Percentiles rank a stretch among this genome's conserved stretches.
Evolutionary conservation across 2,888 invertebrate species (phyloP).

Genomic region (Monopis laevigella): DNA sequence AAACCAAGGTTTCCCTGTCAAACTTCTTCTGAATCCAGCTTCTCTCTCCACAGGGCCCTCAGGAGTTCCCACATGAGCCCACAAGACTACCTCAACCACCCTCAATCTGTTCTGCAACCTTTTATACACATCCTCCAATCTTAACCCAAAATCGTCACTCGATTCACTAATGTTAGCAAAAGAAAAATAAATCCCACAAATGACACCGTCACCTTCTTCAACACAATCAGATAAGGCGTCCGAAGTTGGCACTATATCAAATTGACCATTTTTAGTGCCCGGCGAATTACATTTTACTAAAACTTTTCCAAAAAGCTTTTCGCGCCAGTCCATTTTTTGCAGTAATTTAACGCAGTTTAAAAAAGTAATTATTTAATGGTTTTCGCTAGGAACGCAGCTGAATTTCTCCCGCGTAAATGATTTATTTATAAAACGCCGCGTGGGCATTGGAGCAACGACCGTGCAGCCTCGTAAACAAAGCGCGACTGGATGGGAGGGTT

Average conservation of each 20-base stretch:
- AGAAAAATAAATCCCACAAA: slow-evolving; percentile 74
- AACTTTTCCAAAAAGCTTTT: slow-evolving; percentile 67
- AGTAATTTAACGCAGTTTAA: too few relatives aligned
- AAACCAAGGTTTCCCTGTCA: slow-evolving; percentile 75
- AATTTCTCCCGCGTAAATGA: slow-evolving; percentile 2
- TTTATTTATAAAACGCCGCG: slow-evolving; percentile 13
- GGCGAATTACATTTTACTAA: slow-evolving; percentile 60
- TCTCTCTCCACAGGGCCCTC: slow-evolving; percentile 73
- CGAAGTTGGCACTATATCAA: slow-evolving; percentile 48
- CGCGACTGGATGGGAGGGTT: slow-evolving; percentile 34
- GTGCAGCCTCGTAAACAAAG: slow-evolving; percentile 43
- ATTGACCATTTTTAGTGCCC: slow-evolving; percentile 49
- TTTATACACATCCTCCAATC: slow-evolving; percentile 68
- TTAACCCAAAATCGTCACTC: slow-evolving; percentile 74
- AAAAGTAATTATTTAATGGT: too few relatives aligned
- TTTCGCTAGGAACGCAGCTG: too few relatives aligned
- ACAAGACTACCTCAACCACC: slow-evolving; percentile 75
- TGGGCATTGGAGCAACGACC: slow-evolving; percentile 36
- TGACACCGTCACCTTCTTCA: slow-evolving; percentile 56
- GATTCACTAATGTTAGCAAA: slow-evolving; percentile 75
- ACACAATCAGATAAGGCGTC: slow-evolving; percentile 54
- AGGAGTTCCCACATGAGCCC: slow-evolving; percentile 67
- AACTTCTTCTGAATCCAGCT: slow-evolving; percentile 69
- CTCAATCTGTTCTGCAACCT: slow-evolving; percentile 60
- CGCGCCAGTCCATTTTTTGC: slow-evolving; percentile 66